A percentile compares a stretch with the other conserved stretches of the same genome.
These are phyloP conservation scores for Triops longicaudatus DNA, from an alignment of 1,140 invertebrate genomes.

Conservation along the genomic window DNA sequence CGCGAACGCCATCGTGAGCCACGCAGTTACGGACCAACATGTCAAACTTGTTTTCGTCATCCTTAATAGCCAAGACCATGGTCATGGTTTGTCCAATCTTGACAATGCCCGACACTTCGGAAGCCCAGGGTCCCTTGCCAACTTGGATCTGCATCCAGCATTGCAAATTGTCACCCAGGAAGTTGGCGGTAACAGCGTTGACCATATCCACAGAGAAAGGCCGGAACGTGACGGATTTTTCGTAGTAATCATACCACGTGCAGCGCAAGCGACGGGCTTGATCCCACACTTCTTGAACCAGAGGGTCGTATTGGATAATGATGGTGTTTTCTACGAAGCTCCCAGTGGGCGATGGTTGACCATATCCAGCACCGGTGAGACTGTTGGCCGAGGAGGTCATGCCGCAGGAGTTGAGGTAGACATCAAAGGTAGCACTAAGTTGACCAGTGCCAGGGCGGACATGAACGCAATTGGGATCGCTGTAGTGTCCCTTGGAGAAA, in stretches of 20 bases:
- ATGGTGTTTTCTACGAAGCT: slow-evolving; percentile 92
- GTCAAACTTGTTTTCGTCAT: slow-evolving; percentile 91
- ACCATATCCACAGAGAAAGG: slow-evolving; percentile 91
- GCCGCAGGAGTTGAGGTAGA: slow-evolving; percentile 81
- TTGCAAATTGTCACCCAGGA: slow-evolving; percentile 86
- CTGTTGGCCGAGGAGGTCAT: slow-evolving; percentile 74
- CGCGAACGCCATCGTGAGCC: slow-evolving; percentile 83
- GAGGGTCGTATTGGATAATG: slow-evolving; percentile 89
- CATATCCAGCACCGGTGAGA: slow-evolving; percentile 43
- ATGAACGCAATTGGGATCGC: slow-evolving; percentile 82
- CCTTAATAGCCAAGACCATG: slow-evolving; percentile 89
- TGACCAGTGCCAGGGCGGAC: slow-evolving; percentile 80
- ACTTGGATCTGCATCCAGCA: slow-evolving; percentile 96
- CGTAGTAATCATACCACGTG: slow-evolving; percentile 92
- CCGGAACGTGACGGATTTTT: slow-evolving; percentile 85
- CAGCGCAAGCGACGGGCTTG: slow-evolving; percentile 72
- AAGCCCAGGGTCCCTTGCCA: slow-evolving; percentile 88
- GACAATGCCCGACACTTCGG: slow-evolving; percentile 86
- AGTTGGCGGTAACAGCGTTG: slow-evolving; percentile 86
- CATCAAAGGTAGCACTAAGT: slow-evolving; percentile 80
- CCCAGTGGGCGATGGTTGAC: slow-evolving; percentile 68
- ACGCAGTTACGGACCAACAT: slow-evolving; percentile 91
- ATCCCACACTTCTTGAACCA: slow-evolving; percentile 82
- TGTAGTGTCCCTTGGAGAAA: slow-evolving; percentile 77
- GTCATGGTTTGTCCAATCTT: slow-evolving; percentile 95